phyloP scores from a whole-genome alignment of 1,140 invertebrate genomes.

The Alviniconcha marisindica region DNA sequence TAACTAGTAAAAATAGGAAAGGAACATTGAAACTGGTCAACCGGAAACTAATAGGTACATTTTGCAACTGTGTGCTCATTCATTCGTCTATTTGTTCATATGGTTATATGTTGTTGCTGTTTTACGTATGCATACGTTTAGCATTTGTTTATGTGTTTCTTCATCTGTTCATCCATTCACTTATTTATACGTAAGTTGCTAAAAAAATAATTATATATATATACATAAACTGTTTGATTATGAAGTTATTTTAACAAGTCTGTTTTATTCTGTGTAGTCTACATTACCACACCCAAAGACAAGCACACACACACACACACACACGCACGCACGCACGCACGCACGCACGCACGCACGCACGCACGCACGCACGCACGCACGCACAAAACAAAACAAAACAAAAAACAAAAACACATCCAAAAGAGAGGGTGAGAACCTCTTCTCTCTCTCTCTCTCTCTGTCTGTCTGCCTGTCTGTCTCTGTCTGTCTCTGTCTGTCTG shows the following conservation, averaged over 20 bases:
- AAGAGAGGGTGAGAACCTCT: no score
- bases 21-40: no score
- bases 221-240: no score
- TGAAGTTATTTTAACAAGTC: no score
- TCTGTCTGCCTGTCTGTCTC: background rate
- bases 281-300: background rate
- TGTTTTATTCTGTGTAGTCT: no score
- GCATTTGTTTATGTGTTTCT: no score
- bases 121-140: conserved; percentile 14
- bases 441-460: no score
- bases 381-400: no score
- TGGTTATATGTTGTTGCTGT: background rate
- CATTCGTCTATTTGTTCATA: background rate
- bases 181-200: background rate
- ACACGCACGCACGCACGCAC: background rate
- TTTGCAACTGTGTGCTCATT: no score
- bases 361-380: background rate
- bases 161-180: background rate
- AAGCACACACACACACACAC: background rate
- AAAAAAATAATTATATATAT: background rate
- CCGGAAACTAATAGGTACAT: no score
- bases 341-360: background rate
- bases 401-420: no score
- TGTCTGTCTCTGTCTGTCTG: background rate
- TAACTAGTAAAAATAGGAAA: no score